Percentiles rank a stretch among this genome's conserved stretches.
Evolutionary conservation across 2,113 vertebrate genomes (phyloP).

Genomic region (Sinocyclocheilus anophthalmus): DNA sequence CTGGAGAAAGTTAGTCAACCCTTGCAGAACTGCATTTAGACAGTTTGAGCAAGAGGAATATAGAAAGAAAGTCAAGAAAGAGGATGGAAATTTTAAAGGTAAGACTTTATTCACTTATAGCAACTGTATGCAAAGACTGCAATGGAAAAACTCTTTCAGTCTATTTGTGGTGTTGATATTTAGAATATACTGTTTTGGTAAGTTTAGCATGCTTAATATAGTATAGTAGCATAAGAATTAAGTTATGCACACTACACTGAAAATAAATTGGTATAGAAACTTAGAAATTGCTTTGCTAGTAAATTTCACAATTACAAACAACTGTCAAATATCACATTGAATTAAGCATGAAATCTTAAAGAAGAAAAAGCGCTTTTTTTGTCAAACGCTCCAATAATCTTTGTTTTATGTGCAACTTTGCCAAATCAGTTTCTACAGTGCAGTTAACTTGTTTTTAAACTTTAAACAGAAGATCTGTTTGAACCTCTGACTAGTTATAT

Average conservation of each 20-base stretch:
- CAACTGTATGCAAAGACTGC: background rate
- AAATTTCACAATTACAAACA: no score
- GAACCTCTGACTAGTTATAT: background rate
- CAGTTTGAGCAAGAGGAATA: background rate
- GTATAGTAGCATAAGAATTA: background rate
- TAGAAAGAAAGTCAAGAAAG: background rate
- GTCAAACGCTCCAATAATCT: no score
- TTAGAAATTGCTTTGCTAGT: no score
- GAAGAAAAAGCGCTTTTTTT: no score
- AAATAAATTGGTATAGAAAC: no score
- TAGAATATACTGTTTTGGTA: background rate
- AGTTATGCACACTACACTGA: background rate
- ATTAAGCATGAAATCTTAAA: no score
- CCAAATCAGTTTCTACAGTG: no score
- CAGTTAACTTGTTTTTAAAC: no score
- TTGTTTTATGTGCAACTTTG: no score
- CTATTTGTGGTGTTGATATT: background rate
- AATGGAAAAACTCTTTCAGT: background rate
- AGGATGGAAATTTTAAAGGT: background rate
- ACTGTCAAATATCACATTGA: no score
- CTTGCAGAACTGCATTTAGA: background rate
- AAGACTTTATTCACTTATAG: constrained; percentile 14
- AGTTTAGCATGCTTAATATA: background rate
- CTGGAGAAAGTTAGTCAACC: constrained; percentile 9
- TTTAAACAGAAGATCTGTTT: background rate